Evolutionary conservation across 2,113 vertebrate species (phyloP).

Genomic region (Thamnophis sirtalis): DNA sequence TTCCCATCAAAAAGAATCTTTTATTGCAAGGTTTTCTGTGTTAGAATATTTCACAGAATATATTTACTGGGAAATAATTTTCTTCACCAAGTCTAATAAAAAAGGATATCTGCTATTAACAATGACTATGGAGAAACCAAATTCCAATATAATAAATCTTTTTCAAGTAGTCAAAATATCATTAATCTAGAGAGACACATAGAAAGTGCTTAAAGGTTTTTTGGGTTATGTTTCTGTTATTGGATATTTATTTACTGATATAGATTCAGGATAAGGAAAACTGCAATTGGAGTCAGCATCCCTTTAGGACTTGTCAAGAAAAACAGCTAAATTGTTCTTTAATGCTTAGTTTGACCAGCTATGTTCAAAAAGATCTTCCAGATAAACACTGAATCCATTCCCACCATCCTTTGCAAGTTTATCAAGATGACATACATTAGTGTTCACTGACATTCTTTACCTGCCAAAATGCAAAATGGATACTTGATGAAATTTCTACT

Average conservation of each 20-base stretch:
- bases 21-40: conserved; percentile 37
- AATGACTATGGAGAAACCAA: conserved; percentile 50
- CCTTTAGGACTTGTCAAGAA: conserved; percentile 50
- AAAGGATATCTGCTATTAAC: conserved; percentile 42
- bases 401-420: neutral
- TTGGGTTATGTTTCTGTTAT: conserved; percentile 41
- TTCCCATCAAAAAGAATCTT: conserved; percentile 50
- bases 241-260: conserved; percentile 59
- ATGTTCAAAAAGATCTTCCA: conserved; percentile 21
- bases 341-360: conserved; percentile 24
- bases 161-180: conserved; percentile 56
- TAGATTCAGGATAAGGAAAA: conserved; percentile 52
- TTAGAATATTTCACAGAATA: conserved; percentile 45
- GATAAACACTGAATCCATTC: neutral
- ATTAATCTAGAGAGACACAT: conserved; percentile 57
- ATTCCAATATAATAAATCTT: conserved; percentile 59
- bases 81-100: conserved; percentile 48
- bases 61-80: conserved; percentile 49
- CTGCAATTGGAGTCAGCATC: conserved; percentile 37
- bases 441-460: neutral
- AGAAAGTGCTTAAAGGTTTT: conserved; percentile 53
- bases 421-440: neutral
- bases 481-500: neutral
- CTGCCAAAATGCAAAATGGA: neutral
- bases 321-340: conserved; percentile 40